Percentiles rank a stretch among this genome's conserved stretches.
Conservation (phyloP, 2,113 vertebrate species). For the Actinemys pallida region DNA sequence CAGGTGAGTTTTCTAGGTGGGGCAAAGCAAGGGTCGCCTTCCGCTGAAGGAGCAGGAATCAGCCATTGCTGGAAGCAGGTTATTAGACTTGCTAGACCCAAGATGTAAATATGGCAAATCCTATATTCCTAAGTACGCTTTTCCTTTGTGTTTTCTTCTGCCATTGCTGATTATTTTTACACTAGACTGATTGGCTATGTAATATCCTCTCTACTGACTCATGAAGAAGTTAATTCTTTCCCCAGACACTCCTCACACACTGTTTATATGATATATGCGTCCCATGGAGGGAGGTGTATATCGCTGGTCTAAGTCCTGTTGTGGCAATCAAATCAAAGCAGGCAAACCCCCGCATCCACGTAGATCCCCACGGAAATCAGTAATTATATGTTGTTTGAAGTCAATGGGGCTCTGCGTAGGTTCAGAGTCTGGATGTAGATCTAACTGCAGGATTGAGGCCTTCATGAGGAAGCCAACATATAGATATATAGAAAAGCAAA, state of each 20-base stretch:
- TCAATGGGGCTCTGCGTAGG: neutral
- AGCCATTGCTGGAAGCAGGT: neutral
- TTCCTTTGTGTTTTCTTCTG: neutral
- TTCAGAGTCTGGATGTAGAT: neutral
- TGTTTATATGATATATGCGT: neutral
- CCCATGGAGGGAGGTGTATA: neutral
- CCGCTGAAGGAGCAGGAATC: neutral
- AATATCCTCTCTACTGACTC: neutral
- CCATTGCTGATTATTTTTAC: fast-evolving
- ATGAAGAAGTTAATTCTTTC: neutral
- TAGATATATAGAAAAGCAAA: neutral
- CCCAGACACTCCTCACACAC: neutral
- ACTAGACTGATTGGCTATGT: fast-evolving
- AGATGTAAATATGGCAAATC: neutral
- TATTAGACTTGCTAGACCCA: neutral
- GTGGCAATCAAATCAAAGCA: neutral
- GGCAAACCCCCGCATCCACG: neutral
- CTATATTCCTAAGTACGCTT: neutral
- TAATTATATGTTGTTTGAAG: neutral
- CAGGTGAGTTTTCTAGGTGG: fast-evolving
- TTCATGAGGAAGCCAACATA: neutral
- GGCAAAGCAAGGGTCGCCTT: neutral
- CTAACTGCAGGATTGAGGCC: neutral
- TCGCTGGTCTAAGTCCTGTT: neutral
- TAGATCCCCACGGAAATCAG: neutral